Evolutionary conservation across 2,888 invertebrate species (phyloP).

Genomic region (Tetragonisca angustula): DNA sequence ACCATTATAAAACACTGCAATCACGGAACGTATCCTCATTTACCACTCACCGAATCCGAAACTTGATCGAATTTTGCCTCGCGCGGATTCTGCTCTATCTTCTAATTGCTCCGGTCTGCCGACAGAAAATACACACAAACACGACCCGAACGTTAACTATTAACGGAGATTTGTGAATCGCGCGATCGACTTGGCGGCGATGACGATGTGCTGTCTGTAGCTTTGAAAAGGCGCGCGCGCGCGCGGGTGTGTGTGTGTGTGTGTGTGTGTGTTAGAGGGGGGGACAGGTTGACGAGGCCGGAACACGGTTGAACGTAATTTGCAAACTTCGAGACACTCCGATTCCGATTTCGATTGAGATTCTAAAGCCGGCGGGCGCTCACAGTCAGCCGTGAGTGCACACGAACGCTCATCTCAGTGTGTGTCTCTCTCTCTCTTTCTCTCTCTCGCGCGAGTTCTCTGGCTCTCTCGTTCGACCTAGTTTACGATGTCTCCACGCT

Average conservation of each 20-base stretch:
- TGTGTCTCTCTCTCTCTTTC: background rate
- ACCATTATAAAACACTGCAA: background rate
- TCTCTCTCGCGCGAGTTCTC: no score
- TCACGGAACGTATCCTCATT: background rate
- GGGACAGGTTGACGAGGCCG: conserved; percentile 19
- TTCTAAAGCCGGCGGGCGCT: conserved; percentile 37
- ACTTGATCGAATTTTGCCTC: background rate
- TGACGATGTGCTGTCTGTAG: background rate
- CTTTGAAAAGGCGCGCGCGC: conserved; percentile 25
- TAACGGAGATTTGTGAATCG: conserved; percentile 17
- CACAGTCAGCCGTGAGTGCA: background rate
- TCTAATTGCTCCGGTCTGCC: conserved; percentile 14
- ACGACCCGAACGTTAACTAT: conserved; percentile 37
- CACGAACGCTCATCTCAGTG: background rate
- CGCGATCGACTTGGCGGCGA: conserved; percentile 39
- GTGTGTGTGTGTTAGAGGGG: background rate
- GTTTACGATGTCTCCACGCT: conserved; percentile 47
- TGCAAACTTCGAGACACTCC: conserved; percentile 53
- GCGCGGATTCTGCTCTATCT: background rate
- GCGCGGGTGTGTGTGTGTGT: background rate
- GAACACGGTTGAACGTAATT: conserved; percentile 62
- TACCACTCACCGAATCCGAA: background rate
- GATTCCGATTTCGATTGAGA: conserved; percentile 61
- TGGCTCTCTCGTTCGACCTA: conserved; percentile 60
- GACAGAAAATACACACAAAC: conserved; percentile 26